Conservation (phyloP, 2,797 vertebrate species). For the Mus spretus region DNA sequence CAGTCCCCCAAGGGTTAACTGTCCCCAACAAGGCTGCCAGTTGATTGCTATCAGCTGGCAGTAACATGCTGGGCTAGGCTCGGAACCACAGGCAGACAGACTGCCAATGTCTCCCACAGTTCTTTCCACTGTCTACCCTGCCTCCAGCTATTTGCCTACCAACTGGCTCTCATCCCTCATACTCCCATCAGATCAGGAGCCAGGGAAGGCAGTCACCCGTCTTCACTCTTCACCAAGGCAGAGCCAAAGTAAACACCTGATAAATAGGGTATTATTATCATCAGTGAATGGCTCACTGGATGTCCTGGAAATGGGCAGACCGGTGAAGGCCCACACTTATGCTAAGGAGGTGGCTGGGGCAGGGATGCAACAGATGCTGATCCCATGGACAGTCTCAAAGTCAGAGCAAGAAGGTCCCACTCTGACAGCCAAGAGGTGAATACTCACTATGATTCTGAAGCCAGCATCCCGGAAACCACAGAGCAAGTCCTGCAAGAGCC, state of each 20-base stretch:
- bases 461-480: neutral
- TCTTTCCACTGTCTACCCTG: neutral
- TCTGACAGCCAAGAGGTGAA: neutral
- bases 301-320: neutral
- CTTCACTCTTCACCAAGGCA: neutral
- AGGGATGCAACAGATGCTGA: neutral
- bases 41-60: neutral
- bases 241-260: neutral
- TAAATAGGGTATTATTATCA: neutral
- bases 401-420: neutral
- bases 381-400: neutral
- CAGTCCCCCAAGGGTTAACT: neutral
- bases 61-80: neutral
- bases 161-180: neutral
- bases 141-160: slow-evolving; percentile 44
- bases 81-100: slow-evolving; percentile 42
- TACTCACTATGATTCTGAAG: neutral
- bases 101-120: neutral
- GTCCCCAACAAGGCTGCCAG: neutral
- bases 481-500: neutral
- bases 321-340: fast-evolving
- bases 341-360: neutral
- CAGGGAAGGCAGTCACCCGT: neutral
- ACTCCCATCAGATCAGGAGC: neutral
- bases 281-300: neutral